Evolutionary conservation across 2,113 vertebrate species (phyloP).

Genomic region (Austrofundulus limnaeus): DNA sequence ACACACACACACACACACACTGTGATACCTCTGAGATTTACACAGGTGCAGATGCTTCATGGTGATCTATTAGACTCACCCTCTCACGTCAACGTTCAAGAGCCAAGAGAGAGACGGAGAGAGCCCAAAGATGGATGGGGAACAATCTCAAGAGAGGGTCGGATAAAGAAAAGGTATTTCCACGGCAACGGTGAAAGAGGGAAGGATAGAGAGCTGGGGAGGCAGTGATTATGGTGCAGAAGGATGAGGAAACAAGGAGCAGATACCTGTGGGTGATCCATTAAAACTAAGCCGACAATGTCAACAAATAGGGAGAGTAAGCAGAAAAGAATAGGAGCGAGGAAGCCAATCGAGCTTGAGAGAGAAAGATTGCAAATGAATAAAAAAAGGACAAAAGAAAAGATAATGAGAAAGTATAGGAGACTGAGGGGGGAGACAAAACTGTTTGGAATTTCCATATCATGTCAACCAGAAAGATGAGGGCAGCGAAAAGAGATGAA

Average conservation of each 20-base stretch:
- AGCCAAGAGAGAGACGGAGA: conserved; percentile 57
- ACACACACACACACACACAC: conserved; percentile 19
- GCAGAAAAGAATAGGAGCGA: conserved; percentile 11
- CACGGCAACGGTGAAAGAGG: conserved; percentile 39
- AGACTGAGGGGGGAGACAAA: not conserved
- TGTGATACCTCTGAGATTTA: conserved; percentile 66
- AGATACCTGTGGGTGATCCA: conserved; percentile 65
- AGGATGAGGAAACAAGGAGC: conserved; percentile 38
- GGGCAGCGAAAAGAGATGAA: conserved; percentile 9
- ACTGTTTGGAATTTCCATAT: conserved; percentile 42
- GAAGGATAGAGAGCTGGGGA: conserved; percentile 35
- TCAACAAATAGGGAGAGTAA: conserved; percentile 56
- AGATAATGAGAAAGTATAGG: conserved; percentile 38
- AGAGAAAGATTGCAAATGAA: conserved; percentile 4
- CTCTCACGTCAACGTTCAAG: conserved; percentile 72
- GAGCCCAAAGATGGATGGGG: conserved; percentile 66
- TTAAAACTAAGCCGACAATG: conserved; percentile 61
- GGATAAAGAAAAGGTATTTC: conserved; percentile 65
- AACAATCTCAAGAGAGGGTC: conserved; percentile 53
- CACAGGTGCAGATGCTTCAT: conserved; percentile 76
- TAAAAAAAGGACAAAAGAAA: conserved; percentile 35
- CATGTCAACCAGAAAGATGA: conserved; percentile 48
- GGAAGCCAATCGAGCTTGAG: not conserved
- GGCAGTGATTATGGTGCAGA: conserved; percentile 47
- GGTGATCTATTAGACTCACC: conserved; percentile 74